phyloP scores from a whole-genome alignment of 1,140 invertebrate genomes.

The Calliopsis andreniformis region DNA sequence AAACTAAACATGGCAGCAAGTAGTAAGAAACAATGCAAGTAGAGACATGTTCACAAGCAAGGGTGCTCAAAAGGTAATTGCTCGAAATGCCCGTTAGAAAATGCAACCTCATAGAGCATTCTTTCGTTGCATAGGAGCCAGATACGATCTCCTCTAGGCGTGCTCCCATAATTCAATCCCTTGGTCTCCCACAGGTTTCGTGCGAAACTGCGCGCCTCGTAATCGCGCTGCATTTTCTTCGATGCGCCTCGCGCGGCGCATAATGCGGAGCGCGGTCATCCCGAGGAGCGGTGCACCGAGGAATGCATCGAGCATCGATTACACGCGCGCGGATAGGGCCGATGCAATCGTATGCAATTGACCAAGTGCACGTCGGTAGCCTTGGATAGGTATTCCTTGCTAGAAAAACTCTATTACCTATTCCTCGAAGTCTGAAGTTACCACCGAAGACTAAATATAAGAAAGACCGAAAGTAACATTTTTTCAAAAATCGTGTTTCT shows the following conservation, averaged over 20 bases:
- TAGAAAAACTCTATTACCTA: no score
- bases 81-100: conserved; percentile 49
- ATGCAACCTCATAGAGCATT: conserved; percentile 53
- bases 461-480: no score
- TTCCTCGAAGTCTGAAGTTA: no score
- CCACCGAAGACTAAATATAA: no score
- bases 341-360: conserved; percentile 21
- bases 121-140: conserved; percentile 54
- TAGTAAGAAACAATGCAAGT: no score
- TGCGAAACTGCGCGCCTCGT: conserved; percentile 55
- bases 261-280: conserved; percentile 16
- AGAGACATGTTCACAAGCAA: no score
- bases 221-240: conserved; percentile 54
- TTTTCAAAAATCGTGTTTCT: no score
- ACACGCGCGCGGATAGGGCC: not conserved
- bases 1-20: no score
- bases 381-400: not conserved
- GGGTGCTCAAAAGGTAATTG: conserved; percentile 49
- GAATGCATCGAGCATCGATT: conserved; percentile 32
- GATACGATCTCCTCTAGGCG: conserved; percentile 56
- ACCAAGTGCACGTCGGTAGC: not conserved
- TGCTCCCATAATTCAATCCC: conserved; percentile 68
- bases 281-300: not conserved
- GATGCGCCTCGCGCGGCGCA: conserved; percentile 29
- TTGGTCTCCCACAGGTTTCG: conserved; percentile 57